Base-by-base conservation (phyloP, 2,888 invertebrate genomes). In the Slavum lentiscoides region DNA sequence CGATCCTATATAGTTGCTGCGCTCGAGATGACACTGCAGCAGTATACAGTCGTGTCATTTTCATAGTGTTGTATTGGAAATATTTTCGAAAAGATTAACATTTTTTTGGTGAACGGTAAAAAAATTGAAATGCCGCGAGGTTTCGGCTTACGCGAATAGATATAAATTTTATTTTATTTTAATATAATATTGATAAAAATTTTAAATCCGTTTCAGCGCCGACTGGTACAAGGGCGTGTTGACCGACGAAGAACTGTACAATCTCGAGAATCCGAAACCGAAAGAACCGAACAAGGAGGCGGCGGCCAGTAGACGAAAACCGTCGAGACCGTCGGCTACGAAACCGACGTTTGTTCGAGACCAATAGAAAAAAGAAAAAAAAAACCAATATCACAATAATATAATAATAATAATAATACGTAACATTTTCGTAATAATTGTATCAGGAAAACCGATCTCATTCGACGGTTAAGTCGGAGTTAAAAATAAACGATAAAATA, bases 171-270 rank as follows among this genome's bases (percentile, higher is more conserved):
- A n/a, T n/a, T n/a, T n/a, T n/a, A n/a, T n/a, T n/a, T n/a, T n/a
- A n/a, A n/a, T n/a, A n/a, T n/a, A n/a, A n/a, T n/a, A n/a, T n/a
- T n/a, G n/a, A n/a, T n/a, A n/a, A n/a, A n/a, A n/a, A n/a, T n/a
- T n/a, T n/a, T 74, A 9, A 7, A 49, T 49, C 13, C 49, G 74
- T 86, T 89, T n/a, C 87, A 95, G 95, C 87, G 92, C 91, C 84
- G 95, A 95, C 85, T 95, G 95, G 94, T 95, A 95, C 88, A 94
- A 94, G 86, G 95, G 91, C 64, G 91, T 92, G 84, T 87, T 95
- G 85, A 94, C 93, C 13, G 94, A 94, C 83, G 92, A 91, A 62
- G 91, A 94, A 86, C 86, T 95, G 82, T 92, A 92, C 0, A 93
- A 92, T 62, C 87, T 95, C 83, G 94, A 95, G 87, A 91, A 94